phyloP scores from a whole-genome alignment of 1,140 invertebrate genomes.

The Sarcophaga bullata region DNA sequence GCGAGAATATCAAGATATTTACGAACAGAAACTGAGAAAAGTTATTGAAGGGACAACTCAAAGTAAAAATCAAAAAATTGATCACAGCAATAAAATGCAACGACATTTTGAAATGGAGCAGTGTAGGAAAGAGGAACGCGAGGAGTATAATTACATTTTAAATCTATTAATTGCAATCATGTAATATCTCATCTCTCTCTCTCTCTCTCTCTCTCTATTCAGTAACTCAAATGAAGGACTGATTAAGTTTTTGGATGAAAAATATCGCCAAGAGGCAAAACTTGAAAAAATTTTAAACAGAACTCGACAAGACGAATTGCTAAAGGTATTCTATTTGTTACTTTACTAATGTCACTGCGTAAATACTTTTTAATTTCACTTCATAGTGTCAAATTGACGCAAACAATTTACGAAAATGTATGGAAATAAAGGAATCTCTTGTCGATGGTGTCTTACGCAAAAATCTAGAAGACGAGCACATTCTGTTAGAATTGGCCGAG shows the following conservation, averaged over 20 bases:
- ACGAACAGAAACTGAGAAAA: constrained; percentile 46
- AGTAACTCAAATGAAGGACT: not conserved
- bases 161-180: not conserved
- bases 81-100: constrained; percentile 27
- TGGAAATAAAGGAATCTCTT: not conserved
- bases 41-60: constrained; percentile 45
- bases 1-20: constrained; percentile 45
- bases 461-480: not conserved
- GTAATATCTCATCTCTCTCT: not conserved
- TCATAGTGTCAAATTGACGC: constrained; percentile 6
- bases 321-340: not conserved
- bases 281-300: not conserved
- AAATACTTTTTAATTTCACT: not conserved
- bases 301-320: not conserved
- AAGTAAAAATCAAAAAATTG: constrained; percentile 43
- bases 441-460: not conserved
- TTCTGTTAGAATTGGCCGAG: not conserved
- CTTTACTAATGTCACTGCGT: not conserved
- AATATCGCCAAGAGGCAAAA: not conserved
- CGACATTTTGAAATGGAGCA: not conserved
- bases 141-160: constrained; percentile 1
- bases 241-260: not conserved
- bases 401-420: not conserved
- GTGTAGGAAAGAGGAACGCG: not conserved
- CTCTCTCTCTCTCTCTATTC: not conserved